These are phyloP conservation scores for Agonopterix arenella DNA, from an alignment of 2,888 invertebrate genomes.

Conservation along the genomic window DNA sequence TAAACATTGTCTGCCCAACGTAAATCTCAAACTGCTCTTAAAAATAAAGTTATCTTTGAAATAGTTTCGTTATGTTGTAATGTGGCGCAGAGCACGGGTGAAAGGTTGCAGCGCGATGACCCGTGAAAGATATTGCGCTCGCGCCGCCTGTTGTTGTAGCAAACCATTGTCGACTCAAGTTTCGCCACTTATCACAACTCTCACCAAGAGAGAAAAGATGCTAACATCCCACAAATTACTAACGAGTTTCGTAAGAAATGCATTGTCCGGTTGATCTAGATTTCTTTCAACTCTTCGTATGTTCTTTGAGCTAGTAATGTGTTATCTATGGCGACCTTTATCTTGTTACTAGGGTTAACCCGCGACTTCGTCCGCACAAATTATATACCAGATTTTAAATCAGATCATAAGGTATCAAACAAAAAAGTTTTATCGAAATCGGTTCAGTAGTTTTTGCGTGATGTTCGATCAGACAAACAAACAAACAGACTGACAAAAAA, in stretches of 20 bases:
- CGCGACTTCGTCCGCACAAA: too few relatives aligned
- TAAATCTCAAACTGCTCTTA: background rate
- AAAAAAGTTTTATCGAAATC: too few relatives aligned
- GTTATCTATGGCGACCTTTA: conserved; percentile 38
- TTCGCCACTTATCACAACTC: conserved; percentile 68
- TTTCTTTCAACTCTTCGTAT: conserved; percentile 41
- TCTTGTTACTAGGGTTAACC: too few relatives aligned
- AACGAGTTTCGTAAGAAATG: conserved; percentile 60
- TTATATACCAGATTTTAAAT: too few relatives aligned
- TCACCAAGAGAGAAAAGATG: conserved; percentile 59
- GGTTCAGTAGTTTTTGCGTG: too few relatives aligned
- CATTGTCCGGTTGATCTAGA: conserved; percentile 70
- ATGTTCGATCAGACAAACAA: too few relatives aligned
- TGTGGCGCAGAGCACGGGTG: conserved; percentile 25
- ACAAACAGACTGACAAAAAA: too few relatives aligned
- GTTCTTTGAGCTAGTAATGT: conserved; percentile 34
- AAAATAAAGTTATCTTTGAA: background rate
- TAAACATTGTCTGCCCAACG: too few relatives aligned
- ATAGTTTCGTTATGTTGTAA: background rate
- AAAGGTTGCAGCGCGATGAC: conserved; percentile 63
- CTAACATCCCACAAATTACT: conserved; percentile 57
- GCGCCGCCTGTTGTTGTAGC: conserved; percentile 19
- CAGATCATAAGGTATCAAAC: too few relatives aligned
- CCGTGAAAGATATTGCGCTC: conserved; percentile 29
- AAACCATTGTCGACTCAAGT: conserved; percentile 49